Percentiles rank a stretch among this genome's conserved stretches.
These are phyloP conservation scores for Pristiophorus japonicus DNA, from an alignment of 2,113 vertebrate species.

Conservation along the genomic window DNA sequence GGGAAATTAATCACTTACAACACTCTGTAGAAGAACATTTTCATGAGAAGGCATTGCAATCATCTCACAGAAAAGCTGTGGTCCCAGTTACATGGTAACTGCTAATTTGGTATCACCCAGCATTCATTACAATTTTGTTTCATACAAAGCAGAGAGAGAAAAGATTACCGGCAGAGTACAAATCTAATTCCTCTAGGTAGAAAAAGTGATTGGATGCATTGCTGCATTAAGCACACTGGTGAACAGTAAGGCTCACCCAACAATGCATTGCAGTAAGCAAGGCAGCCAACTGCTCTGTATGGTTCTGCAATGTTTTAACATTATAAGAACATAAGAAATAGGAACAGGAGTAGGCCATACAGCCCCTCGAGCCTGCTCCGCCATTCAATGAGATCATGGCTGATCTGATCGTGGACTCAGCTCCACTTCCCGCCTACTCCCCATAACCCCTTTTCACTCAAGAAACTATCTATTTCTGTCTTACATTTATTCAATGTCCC, in stretches of 20 bases:
- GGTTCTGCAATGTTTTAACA: not conserved
- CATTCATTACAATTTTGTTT: too few species aligned
- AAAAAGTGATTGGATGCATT: not conserved
- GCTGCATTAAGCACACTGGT: not conserved
- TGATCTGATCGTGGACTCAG: too few species aligned
- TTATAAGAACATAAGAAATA: too few species aligned
- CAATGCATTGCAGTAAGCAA: not conserved
- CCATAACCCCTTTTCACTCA: too few species aligned
- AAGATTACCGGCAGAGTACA: too few species aligned
- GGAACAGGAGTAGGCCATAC: too few species aligned
- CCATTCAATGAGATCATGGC: too few species aligned
- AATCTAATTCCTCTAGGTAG: not conserved
- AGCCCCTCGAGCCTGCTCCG: too few species aligned
- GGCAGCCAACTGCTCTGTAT: not conserved
- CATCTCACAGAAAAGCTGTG: too few species aligned
- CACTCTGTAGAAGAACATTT: not conserved
- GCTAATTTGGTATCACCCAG: not conserved
- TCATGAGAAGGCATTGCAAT: not conserved
- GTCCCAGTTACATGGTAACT: not conserved
- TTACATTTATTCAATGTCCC: too few species aligned
- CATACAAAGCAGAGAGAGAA: not conserved
- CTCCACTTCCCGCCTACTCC: too few species aligned
- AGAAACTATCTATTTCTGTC: too few species aligned
- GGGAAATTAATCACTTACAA: not conserved
- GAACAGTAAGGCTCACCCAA: not conserved